Evolutionary conservation across 2,797 vertebrate genomes (phyloP), one percentile per base, ranked within the genome.

Genomic region (Thunnus albacares): DNA sequence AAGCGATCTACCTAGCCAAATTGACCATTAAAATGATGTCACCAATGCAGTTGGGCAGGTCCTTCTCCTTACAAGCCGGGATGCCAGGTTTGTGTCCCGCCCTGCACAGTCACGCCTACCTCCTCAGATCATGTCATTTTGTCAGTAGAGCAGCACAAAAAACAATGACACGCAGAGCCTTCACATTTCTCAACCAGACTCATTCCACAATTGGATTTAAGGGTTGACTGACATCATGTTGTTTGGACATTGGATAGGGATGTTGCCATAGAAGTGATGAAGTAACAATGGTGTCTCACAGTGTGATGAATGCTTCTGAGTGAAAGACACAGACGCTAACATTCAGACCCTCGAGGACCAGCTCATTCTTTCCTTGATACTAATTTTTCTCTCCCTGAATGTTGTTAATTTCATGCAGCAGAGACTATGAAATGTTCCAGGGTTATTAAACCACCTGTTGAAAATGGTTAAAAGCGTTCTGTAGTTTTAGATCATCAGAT

Each of bases 11-110:
- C 94, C 92, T 98, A 82, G 98, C 98, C 95, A 99, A 97, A 91
- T 90, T 99, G 92, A 99, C 98, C 90, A 98, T 99, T 92, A 97
- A 99, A 93, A 99, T 98, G 98, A 98, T 98, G 97, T 97, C 98
- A 75, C 98, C 98, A 18, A 94, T 98, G 90, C 97, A 99, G 93
- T 75, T 98, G 94, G 98, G 97, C 91, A 95, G 97, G 81, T 97
- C 98, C 13, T 97, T 98, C 79, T 86, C 90, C 22, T 93, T 99
- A 83, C 97, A 98, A 89, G 95, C 96, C 81, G 97, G 97, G 77
- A 95, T 95, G 90, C 93, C 96, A 96, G 97, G 98, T 99, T 86
- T 68, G 91, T 26, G 14, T n/a, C 28, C 20, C 17, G 51, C 68
- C 30, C 26, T 53, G 17, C 30, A 63, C 1, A 26, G 17, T 5